Evolutionary conservation across 2,113 vertebrate genomes (phyloP).

Genomic region (Charina bottae): DNA sequence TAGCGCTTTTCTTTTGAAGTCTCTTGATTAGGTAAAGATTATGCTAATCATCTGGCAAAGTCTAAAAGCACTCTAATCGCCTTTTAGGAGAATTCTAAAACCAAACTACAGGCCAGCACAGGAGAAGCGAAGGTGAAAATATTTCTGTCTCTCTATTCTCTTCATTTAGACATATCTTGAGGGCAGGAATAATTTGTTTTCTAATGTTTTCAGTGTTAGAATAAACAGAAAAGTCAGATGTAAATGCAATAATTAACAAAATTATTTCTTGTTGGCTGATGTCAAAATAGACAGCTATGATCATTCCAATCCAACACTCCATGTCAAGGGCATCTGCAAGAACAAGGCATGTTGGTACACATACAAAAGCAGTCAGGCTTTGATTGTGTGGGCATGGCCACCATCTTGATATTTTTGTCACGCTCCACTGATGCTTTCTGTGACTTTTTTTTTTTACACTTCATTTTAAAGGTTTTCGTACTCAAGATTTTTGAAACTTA

Average conservation of each 20-base stretch:
- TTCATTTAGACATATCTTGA: neutral
- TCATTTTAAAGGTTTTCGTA: neutral
- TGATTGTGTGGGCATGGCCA: neutral
- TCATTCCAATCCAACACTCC: neutral
- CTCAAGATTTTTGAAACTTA: neutral
- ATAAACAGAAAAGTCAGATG: neutral
- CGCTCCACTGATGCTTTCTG: neutral
- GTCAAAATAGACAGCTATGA: neutral
- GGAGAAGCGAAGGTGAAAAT: neutral
- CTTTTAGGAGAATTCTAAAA: neutral
- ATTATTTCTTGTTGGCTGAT: neutral
- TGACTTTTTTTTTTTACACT: neutral
- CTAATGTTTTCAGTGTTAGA: neutral
- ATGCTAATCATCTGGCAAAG: neutral
- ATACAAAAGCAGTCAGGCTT: neutral
- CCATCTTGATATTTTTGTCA: neutral
- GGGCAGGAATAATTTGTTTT: neutral
- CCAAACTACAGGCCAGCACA: neutral
- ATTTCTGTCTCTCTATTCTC: neutral
- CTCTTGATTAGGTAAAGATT: slow-evolving; percentile 8
- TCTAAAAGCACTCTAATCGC: neutral
- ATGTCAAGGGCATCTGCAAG: neutral
- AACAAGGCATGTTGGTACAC: neutral
- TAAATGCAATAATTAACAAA: neutral
- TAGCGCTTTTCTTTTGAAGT: neutral